A percentile compares a stretch with the other conserved stretches of the same genome.
Evolutionary conservation across 2,888 invertebrate species (phyloP).

Genomic region (Melieria crassipennis): DNA sequence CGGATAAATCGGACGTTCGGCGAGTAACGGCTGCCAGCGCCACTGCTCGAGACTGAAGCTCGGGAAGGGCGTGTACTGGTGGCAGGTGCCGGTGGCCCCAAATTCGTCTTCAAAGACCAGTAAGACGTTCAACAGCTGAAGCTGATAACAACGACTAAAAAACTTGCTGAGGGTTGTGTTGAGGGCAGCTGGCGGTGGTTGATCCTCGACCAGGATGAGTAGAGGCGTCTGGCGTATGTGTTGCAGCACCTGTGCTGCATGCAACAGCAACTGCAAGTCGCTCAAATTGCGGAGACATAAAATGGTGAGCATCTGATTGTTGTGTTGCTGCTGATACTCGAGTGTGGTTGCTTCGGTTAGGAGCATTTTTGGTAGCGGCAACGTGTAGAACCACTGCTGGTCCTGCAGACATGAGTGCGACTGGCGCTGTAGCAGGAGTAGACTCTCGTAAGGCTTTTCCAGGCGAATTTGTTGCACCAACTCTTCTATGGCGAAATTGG

Average conservation of each 20-base stretch:
- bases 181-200: too few relatives aligned
- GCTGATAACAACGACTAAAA: too few relatives aligned
- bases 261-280: neutral
- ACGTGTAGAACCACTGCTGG: neutral
- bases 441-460: neutral
- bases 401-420: neutral
- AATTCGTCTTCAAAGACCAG: constrained; percentile 31
- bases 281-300: constrained; percentile 13
- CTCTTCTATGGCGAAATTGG: neutral
- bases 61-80: constrained; percentile 36
- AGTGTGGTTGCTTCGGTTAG: neutral
- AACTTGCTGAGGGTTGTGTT: too few relatives aligned
- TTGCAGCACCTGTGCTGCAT: constrained; percentile 27
- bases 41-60: constrained; percentile 27
- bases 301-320: constrained; percentile 26
- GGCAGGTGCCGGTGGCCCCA: constrained; percentile 6
- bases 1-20: constrained; percentile 6
- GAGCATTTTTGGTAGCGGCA: neutral
- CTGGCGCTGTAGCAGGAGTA: neutral
- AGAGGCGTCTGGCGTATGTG: constrained; percentile 27
- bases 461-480: neutral
- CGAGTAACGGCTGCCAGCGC: neutral
- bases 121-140: constrained; percentile 35
- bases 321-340: constrained; percentile 7
- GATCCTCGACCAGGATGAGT: constrained; percentile 1